phyloP scores from a whole-genome alignment of 2,888 invertebrate genomes.

The Apotomis capreana region DNA sequence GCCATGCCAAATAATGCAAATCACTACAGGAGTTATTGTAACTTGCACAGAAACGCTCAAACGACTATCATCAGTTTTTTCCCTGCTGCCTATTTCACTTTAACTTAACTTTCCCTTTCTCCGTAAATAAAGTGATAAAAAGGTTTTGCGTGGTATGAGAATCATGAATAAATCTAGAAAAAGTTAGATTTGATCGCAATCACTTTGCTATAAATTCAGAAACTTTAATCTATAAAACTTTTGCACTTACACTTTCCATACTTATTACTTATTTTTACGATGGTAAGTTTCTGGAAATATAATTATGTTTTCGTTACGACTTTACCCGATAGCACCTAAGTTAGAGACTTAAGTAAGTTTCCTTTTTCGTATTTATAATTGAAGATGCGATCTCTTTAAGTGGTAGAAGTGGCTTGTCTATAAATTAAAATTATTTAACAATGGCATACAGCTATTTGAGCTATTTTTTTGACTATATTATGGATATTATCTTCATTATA shows the following conservation, averaged over 20 bases:
- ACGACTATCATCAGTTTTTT: not conserved
- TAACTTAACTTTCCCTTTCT: not conserved
- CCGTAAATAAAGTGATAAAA: not conserved
- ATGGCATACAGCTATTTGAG: no score
- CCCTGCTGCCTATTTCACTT: not conserved
- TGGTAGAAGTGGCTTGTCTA: no score
- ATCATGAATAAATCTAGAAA: conserved; percentile 28
- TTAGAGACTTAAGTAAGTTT: no score
- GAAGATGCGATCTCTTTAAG: no score
- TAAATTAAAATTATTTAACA: no score
- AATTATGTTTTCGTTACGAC: not conserved
- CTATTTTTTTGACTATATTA: no score
- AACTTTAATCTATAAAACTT: conserved; percentile 24
- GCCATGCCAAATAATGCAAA: no score
- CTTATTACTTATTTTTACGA: not conserved
- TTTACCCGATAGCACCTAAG: no score
- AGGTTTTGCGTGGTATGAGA: not conserved
- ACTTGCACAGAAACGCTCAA: no score
- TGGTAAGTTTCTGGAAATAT: not conserved
- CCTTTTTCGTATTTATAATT: no score
- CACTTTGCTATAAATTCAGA: conserved; percentile 23
- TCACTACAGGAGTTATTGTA: not conserved
- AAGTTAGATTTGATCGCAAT: conserved; percentile 31
- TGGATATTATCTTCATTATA: no score
- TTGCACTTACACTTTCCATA: conserved; percentile 12